Conservation (phyloP, 2,888 invertebrate genomes). For the Crematogaster levior region DNA sequence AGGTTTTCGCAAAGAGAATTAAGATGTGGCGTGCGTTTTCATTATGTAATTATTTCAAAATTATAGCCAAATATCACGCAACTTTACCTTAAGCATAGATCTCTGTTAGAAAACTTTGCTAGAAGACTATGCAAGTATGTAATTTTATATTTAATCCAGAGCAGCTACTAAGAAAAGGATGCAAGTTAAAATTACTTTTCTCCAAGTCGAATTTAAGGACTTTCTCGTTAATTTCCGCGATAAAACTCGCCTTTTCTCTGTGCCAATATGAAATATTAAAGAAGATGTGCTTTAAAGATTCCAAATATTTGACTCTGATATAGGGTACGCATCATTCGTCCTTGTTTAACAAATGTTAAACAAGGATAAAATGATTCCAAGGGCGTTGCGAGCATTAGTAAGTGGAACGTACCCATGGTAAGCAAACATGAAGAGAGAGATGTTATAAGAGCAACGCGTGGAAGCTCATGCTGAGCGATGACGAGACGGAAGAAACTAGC, state of each 20-base stretch:
- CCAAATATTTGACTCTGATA: slow-evolving; percentile 48
- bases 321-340: too few species aligned
- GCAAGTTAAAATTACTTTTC: not conserved
- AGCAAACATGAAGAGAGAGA: slow-evolving; percentile 39
- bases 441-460: slow-evolving; percentile 22
- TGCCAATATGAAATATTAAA: not conserved
- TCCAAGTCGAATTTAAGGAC: not conserved
- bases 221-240: not conserved
- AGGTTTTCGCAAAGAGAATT: slow-evolving; percentile 4
- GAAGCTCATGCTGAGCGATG: slow-evolving; percentile 56
- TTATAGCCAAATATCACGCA: not conserved
- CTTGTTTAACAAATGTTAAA: too few species aligned
- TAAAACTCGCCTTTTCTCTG: not conserved
- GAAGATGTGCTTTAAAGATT: not conserved
- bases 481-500: slow-evolving; percentile 57
- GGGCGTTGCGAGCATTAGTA: too few species aligned
- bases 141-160: slow-evolving; percentile 12
- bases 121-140: not conserved
- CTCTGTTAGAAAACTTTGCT: not conserved
- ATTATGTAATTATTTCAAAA: slow-evolving; percentile 34
- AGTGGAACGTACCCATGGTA: too few species aligned
- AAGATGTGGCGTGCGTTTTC: slow-evolving; percentile 25
- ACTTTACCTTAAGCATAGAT: not conserved
- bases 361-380: too few species aligned
- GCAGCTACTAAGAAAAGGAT: not conserved